A percentile compares a stretch with the other conserved stretches of the same genome.
Evolutionary conservation across 2,113 vertebrate genomes (phyloP).

Genomic region (Aleadryas rufinucha): DNA sequence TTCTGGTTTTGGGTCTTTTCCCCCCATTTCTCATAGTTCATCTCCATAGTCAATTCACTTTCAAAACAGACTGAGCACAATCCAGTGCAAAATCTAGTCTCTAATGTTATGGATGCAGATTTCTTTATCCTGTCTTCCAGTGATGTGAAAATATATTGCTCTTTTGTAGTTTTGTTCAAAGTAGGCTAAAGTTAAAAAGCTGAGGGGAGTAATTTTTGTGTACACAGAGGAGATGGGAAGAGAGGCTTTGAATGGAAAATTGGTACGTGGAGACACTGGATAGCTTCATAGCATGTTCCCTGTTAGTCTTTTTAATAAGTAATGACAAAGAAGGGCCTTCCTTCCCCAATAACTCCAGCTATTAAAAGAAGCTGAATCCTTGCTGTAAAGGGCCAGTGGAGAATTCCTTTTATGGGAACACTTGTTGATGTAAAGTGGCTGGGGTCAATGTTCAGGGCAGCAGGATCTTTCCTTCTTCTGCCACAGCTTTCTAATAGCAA

Average conservation of each 20-base stretch:
- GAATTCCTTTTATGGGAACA: constrained; percentile 3
- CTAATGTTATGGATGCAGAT: background rate
- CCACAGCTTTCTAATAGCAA: background rate
- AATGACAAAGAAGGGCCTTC: background rate
- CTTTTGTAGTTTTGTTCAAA: background rate
- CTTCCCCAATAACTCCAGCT: background rate
- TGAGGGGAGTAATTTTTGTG: background rate
- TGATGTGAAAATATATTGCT: background rate
- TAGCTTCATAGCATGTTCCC: background rate
- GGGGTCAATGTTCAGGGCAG: background rate
- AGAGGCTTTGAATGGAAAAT: background rate
- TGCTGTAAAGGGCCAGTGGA: background rate
- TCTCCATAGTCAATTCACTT: background rate
- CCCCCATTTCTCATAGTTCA: background rate
- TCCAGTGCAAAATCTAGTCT: background rate
- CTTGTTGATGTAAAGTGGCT: background rate
- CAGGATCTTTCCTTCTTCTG: background rate
- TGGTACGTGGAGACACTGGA: background rate
- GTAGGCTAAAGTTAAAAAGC: background rate
- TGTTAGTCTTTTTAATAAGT: background rate
- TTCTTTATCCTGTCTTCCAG: background rate
- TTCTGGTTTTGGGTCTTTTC: background rate
- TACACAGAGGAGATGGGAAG: background rate
- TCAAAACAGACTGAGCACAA: background rate
- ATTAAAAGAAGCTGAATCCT: background rate